A percentile compares a stretch with the other conserved stretches of the same genome.
Conservation (phyloP, 2,113 vertebrate genomes). For the Podarcis raffonei region DNA sequence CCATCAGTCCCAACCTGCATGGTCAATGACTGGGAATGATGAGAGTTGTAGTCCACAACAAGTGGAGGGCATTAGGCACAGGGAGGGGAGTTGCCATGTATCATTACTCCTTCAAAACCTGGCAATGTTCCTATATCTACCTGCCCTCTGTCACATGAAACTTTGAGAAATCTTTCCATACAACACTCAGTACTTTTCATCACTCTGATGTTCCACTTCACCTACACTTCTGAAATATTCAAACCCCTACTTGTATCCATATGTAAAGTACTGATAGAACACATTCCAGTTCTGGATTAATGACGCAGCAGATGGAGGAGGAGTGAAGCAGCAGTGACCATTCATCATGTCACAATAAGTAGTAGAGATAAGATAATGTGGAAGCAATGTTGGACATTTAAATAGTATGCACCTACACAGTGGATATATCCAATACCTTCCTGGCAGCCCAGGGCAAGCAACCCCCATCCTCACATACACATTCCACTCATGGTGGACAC, state of each 20-base stretch:
- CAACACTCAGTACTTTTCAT: conserved; percentile 21
- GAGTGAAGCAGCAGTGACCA: neutral
- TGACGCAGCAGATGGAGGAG: neutral
- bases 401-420: neutral
- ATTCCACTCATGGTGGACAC: neutral
- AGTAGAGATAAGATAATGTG: neutral
- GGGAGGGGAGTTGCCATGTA: neutral
- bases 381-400: neutral
- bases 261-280: neutral
- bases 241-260: neutral
- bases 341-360: neutral
- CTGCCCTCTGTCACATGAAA: conserved; percentile 31
- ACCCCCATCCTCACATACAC: too few species aligned
- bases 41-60: too few species aligned
- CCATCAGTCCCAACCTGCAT: too few species aligned
- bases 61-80: too few species aligned
- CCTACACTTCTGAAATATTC: neutral
- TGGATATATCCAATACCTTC: neutral
- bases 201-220: conserved; percentile 26
- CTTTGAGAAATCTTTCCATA: conserved; percentile 37
- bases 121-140: conserved; percentile 37
- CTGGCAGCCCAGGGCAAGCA: neutral
- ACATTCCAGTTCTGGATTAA: neutral
- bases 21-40: too few species aligned
- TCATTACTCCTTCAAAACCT: conserved; percentile 11